A percentile compares a stretch with the other conserved stretches of the same genome.
Evolutionary conservation across 2,113 vertebrate genomes (phyloP).

Genomic region (Grantiella picta): DNA sequence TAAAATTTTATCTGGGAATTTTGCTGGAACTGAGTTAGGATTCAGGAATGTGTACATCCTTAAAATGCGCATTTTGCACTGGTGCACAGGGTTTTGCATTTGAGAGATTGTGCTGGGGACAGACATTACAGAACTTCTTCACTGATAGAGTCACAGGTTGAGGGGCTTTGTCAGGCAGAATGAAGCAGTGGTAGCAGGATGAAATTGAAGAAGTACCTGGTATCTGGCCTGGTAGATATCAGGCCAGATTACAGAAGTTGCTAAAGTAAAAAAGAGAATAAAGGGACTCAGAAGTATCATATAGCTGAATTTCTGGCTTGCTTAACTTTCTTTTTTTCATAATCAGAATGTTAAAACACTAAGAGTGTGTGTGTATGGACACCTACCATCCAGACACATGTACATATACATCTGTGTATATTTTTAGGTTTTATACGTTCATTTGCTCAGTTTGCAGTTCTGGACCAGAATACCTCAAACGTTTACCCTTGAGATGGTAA

Average conservation of each 20-base stretch:
- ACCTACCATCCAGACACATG: background rate
- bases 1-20: background rate
- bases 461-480: slow-evolving; percentile 97
- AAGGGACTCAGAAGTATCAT: background rate
- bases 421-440: slow-evolving; percentile 94
- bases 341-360: background rate
- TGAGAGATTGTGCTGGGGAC: background rate
- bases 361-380: background rate
- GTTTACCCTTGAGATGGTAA: slow-evolving; percentile 95
- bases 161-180: background rate
- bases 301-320: background rate
- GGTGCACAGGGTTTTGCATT: background rate
- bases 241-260: background rate
- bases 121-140: background rate
- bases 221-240: background rate
- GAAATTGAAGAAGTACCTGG: background rate
- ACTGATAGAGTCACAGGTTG: background rate
- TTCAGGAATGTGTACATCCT: background rate
- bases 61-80: background rate
- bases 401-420: background rate
- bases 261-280: background rate
- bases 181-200: background rate
- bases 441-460: slow-evolving; percentile 97
- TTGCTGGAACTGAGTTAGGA: background rate
- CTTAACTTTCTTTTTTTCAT: background rate